Base-by-base conservation (phyloP, 2,113 vertebrate genomes). In the Heterotis niloticus region DNA sequence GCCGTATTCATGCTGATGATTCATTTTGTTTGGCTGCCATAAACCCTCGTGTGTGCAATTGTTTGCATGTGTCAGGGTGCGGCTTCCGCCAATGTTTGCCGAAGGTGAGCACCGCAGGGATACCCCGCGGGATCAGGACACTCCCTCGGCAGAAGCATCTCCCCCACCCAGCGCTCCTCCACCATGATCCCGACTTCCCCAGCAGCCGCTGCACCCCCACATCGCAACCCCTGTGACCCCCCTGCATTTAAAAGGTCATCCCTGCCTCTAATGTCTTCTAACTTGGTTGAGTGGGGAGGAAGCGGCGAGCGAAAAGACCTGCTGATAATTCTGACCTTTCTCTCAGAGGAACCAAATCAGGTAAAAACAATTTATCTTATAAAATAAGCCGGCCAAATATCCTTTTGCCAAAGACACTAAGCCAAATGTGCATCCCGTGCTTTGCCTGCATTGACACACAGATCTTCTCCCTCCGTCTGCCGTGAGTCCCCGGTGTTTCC, bases 281-380 rank as follows among this genome's bases (percentile, higher is more conserved):
- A 57, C n/a, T n/a, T 16, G 3, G 10, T 57, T 73, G 54, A 4
- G 23, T 23, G 23, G 16, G 9, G 5, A 23, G 52, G 16, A 26
- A 54, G 70, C 44, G n/a, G 18, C 11, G 54, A 72, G 71, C 54
- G 26, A 74, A 74, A 74, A 52, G 71, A 57, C 71, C 56, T 16
- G 52, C n/a, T 4, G 54, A 28, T 74, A 74, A 59, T 51, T 2
- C 20, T 62, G 20, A 62, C 20, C 20, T 62, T 11, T 62, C 20
- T 14, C 59, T 62, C 34, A 44, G 34, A 44, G 34, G 34, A 44
- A 44, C 34, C 2, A 44, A 44, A 44, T 44, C 34, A 44, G 7
- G 7, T 44, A 44, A n/a, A n/a, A n/a, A 44, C 34, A 44, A 44
- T 44, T 7, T 2, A 44, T 7, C 34, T 44, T 44, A 44, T 44